phyloP scores from a whole-genome alignment of 2,113 vertebrate species.

The Thamnaconus septentrionalis region DNA sequence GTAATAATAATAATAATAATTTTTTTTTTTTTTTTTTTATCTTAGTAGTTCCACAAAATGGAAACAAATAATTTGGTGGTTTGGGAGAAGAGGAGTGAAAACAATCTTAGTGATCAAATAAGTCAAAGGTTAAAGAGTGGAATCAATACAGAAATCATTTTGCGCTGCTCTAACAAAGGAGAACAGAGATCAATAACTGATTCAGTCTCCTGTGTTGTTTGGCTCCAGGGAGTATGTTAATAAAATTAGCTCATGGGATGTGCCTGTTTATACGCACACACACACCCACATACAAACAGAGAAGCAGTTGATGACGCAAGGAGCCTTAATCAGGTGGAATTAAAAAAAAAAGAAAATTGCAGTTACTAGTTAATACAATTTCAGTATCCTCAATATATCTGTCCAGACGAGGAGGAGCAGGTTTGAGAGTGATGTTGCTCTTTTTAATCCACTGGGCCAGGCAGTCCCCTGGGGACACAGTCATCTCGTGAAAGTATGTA shows the following conservation, averaged over 20 bases:
- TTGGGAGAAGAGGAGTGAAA: constrained; percentile 15
- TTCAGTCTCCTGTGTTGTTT: constrained; percentile 35
- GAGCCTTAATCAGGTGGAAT: neutral
- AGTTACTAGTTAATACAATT: too few relatives aligned
- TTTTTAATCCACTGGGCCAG: too few relatives aligned
- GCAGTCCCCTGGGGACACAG: neutral
- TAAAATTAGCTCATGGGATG: constrained; percentile 43
- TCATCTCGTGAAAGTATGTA: neutral
- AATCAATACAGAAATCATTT: constrained; percentile 56
- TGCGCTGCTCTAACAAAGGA: constrained; percentile 50
- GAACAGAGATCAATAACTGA: constrained; percentile 53
- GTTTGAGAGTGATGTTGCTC: too few relatives aligned
- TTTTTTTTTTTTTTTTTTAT: too few relatives aligned
- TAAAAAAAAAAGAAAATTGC: neutral
- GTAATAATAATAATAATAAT: neutral
- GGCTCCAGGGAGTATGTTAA: constrained; percentile 40
- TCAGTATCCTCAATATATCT: too few relatives aligned
- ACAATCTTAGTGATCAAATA: constrained; percentile 36
- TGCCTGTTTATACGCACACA: neutral
- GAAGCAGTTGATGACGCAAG: neutral
- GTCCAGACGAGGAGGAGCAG: too few relatives aligned
- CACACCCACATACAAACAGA: constrained; percentile 1
- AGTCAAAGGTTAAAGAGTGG: constrained; percentile 46
- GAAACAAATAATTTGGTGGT: neutral
- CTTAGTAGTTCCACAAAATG: constrained; percentile 3